Evolutionary conservation across 1,140 invertebrate species (phyloP), one percentile per base, ranked within the genome.

Genomic region (Gryllus bimaculatus): DNA sequence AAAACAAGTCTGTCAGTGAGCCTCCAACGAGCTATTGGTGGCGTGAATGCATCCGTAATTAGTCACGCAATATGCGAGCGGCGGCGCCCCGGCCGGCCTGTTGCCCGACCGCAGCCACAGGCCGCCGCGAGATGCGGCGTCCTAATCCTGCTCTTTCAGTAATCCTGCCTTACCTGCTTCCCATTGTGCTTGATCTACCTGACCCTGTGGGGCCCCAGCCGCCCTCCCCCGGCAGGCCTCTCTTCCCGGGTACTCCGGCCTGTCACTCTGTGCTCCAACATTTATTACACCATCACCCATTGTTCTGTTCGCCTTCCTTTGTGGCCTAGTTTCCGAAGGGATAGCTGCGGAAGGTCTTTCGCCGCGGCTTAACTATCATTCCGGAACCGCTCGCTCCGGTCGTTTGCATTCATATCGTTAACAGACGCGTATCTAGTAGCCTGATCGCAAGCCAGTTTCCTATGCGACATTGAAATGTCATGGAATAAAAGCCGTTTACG

Each of bases 271-370:
- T 66, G 54, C 54, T 66, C 54, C 54, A 66, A 66, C 54, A 66
- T 66, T 66, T 66, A 66, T 66, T 66, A 66, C 54, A 66, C 54
- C 54, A 66, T 66, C 54, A 18, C 54, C 54, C 54, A 66, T 66
- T 66, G 54, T 66, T 66, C 54, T 66, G 54, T 66, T 66, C 18
- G 10, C 26, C 54, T 66, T 66, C 18, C 54, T 66, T 66, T 66
- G 54, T 66, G 54, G 54, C 54, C 54, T 66, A 66, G 54, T 66
- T 66, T 66, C 54, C 54, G 10, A 66, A 18, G 54, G 54, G 54
- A 66, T 10, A 13, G 10, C 54, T 66, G 10, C 10, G 54, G 54
- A 66, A 66, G 54, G 54, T 66, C 54, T 66, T 66, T 66, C 54
- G 10, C 54, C 54, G 18, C 54, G 54, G 26, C 26, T 39, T 39